Evolutionary conservation across 2,113 vertebrate genomes (phyloP), one percentile per base, ranked within the genome.

Genomic region (Poicephalus meyeri): DNA sequence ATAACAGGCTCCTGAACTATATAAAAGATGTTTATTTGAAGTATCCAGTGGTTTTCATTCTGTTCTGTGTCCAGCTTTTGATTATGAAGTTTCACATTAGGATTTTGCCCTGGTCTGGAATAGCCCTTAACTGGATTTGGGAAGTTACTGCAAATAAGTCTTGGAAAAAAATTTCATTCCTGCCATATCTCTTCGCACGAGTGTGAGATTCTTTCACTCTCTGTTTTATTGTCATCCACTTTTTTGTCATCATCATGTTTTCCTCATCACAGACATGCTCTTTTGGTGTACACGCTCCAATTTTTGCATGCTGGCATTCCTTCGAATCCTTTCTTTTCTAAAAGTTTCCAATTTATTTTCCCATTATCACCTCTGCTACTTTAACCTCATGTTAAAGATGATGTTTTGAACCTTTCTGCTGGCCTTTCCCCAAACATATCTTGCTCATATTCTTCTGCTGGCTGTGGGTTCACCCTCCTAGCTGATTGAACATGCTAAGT

Each of bases 261-360:
- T 16, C 7, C 3, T 31, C 25, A 29, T 77, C 20, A 49, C 0
- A 0, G 20, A 4, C 20, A 7, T 68, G 14, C 33, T 78, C 4
- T 56, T 70, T 28, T 0, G 0, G 4, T 8, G 4, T 33, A 16
- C 7, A 8, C 11, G 16, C 17, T 79, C n/a, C 15, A 19, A 1
- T 58, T 89, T 87, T 87, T 93, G 35, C 3, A 1, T 35, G 20
- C n/a, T 70, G 24, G 3, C 21, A 33, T 87, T 81, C 31, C 13
- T 61, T 50, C 11, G 19, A 68, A 65, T 73, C 26, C 28, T 24
- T 61, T 80, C 4, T 69, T 76, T 68, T 55, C n/a, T 68, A 17
- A 52, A 74, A 37, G 56, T 49, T 91, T 74, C 37, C 9, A n/a
- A 8, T 81, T 64, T 80, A 19, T 37, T 74, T 88, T 42, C 17